Percentiles rank a stretch among this genome's conserved stretches.
These are phyloP conservation scores for Cervus canadensis DNA, from an alignment of 2,113 vertebrate species.

Conservation along the genomic window DNA sequence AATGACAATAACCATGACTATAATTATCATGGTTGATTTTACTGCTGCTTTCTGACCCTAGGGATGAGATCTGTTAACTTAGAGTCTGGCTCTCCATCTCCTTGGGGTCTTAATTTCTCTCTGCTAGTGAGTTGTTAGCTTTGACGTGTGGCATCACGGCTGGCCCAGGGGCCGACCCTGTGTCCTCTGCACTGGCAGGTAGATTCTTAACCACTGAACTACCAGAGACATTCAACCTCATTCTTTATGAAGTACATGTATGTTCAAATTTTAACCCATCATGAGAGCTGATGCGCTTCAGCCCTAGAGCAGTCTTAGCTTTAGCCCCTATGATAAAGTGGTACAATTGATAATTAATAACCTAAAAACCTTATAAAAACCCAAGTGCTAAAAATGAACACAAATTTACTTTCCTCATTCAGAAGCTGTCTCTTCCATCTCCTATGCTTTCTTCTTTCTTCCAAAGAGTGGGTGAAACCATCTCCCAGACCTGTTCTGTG, in stretches of 20 bases:
- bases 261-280: neutral
- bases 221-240: neutral
- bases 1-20: neutral
- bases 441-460: neutral
- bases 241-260: neutral
- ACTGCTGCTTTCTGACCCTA: neutral
- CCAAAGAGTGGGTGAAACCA: neutral
- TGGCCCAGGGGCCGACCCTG: neutral
- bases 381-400: neutral
- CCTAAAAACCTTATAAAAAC: neutral
- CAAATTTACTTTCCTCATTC: neutral
- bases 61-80: neutral
- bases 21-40: neutral
- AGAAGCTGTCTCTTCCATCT: neutral
- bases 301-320: neutral
- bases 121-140: neutral
- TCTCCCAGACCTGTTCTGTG: neutral
- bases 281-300: neutral
- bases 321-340: neutral
- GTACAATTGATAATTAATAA: neutral
- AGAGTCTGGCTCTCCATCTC: neutral
- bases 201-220: neutral
- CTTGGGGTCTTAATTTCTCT: conserved; percentile 12
- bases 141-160: neutral
- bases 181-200: neutral